phyloP scores from a whole-genome alignment of 2,113 vertebrate genomes.

The crab-eating macaque (Macaca fascicularis) region T2T-MFA8v1.1 NC_088381.1:27141001-27141500 shows the following conservation, averaged over 20 bases:
- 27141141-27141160: neutral
- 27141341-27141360: neutral
- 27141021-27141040: too few species aligned
- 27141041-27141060: neutral
- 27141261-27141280: neutral
- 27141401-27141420: constrained; percentile 99
- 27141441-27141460: constrained; percentile 69
- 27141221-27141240: neutral
- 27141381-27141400: constrained; percentile 86
- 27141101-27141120: neutral
- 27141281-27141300: neutral
- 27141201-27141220: constrained; percentile 7
- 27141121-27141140: neutral
- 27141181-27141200: neutral
- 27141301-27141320: neutral
- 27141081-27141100: neutral
- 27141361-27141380: constrained; percentile 35
- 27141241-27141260: neutral
- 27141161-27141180: neutral
- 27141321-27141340: neutral
- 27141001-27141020: neutral
- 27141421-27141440: constrained; percentile 99
- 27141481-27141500: neutral
- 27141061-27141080: neutral
- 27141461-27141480: neutral